Evolutionary conservation across 1,140 invertebrate genomes (phyloP), one percentile per base, ranked within the genome.

Genomic region (Sycophaga agraensis): DNA sequence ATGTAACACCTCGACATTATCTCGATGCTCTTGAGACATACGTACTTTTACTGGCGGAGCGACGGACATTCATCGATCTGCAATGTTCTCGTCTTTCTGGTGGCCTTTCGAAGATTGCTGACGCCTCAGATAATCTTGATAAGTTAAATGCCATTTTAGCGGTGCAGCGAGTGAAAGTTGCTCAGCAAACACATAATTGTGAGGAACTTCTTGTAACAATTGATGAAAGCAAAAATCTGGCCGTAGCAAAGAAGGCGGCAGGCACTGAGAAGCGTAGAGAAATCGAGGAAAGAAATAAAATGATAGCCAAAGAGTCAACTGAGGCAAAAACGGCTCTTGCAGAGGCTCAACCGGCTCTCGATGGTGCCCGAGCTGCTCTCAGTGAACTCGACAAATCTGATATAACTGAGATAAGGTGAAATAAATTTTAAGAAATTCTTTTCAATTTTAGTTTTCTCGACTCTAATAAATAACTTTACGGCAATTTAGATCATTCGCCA

Each of bases 1-100:
- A 89, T 70, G 89, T 95, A 1, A 95, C 93, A 4, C 93, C 93
- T 1, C 94, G 93, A 66, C 93, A 96, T 71, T 97, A 92, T 73
- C 79, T 96, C 61, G 92, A 95, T 75, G 94, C 87, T 64, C 89
- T 96, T 37, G 86, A 86, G 48, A 88, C 85, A 1, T 96, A 94
- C 70, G 68, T 93, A 1, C 84, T 83, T 62, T 75, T 95, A 5
- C 73, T 96, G 2, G 84, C 89, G 49, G 88, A 86, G n/a, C 82
- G 81, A 37, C 78, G 73, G 21, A 63, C 69, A 0, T 81, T 80
- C 17, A 82, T 84, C 4, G 72, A 71, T n/a, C 67, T 65, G 12
- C 82, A 82, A 50, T 59, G 62, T 12, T 26, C 21, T 5, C 55
- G 49, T 17, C 4, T 64, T 7, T 45, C 49, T 56, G 85, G 73